phyloP scores from a whole-genome alignment of 2,113 vertebrate species.

The Myocastor coypus region DNA sequence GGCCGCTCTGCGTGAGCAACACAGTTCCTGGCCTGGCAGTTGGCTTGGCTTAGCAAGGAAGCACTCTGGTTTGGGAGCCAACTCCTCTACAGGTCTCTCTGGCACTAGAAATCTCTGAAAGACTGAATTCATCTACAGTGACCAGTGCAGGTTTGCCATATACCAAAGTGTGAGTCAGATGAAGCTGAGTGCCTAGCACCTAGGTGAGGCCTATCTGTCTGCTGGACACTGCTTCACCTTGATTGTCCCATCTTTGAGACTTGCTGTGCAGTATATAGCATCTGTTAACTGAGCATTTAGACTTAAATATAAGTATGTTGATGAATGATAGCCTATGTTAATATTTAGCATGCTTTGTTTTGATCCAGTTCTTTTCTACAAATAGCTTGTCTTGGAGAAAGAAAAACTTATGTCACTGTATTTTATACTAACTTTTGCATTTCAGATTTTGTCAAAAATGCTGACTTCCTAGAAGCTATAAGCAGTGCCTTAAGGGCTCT shows the following conservation, averaged over 20 bases:
- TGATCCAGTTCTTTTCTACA: background rate
- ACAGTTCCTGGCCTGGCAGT: no score
- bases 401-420: slow-evolving; percentile 41
- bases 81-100: no score
- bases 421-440: slow-evolving; percentile 67
- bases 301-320: background rate
- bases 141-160: no score
- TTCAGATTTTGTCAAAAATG: slow-evolving; percentile 92
- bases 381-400: background rate
- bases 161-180: background rate
- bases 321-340: background rate
- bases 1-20: accelerated
- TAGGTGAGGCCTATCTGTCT: background rate
- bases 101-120: background rate
- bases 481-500: slow-evolving; percentile 96
- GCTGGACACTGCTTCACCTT: no score
- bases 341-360: background rate
- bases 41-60: background rate
- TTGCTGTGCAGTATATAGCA: background rate
- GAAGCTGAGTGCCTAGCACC: background rate
- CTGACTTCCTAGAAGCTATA: slow-evolving; percentile 96
- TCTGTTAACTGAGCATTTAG: background rate
- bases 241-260: background rate
- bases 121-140: background rate
- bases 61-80: background rate